A percentile compares a stretch with the other conserved stretches of the same genome.
phyloP scores from a whole-genome alignment of 1,140 invertebrate genomes.

The Spodoptera frugiperda region DNA sequence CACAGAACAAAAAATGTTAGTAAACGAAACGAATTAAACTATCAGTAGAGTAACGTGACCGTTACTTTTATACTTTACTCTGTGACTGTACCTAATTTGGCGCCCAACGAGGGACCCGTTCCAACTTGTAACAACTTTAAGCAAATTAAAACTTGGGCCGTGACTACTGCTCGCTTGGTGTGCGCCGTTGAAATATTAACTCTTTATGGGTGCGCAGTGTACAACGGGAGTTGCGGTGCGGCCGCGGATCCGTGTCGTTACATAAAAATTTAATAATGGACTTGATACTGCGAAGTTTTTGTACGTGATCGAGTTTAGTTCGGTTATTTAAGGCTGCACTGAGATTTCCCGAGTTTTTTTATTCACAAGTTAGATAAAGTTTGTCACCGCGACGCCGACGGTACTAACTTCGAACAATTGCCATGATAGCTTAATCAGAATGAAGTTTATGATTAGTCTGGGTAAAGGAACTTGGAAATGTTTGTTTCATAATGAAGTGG shows the following conservation, averaged over 20 bases:
- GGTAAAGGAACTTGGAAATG: background rate
- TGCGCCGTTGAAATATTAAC: conserved; percentile 83
- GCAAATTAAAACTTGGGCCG: conserved; percentile 84
- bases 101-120: conserved; percentile 81
- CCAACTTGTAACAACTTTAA: conserved; percentile 84
- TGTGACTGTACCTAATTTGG: conserved; percentile 82
- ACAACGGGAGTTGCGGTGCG: conserved; percentile 73
- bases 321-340: conserved; percentile 46
- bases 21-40: conserved; percentile 78
- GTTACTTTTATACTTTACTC: conserved; percentile 68
- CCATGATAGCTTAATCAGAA: conserved; percentile 13
- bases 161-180: conserved; percentile 82
- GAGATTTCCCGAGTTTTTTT: conserved; percentile 47
- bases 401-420: conserved; percentile 7
- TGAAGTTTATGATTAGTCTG: background rate
- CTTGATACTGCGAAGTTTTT: conserved; percentile 61
- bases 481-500: too few species aligned
- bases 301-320: conserved; percentile 58
- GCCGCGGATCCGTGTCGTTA: conserved; percentile 73
- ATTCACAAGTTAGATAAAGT: conserved; percentile 24
- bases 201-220: conserved; percentile 82
- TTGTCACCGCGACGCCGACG: background rate
- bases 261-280: conserved; percentile 79
- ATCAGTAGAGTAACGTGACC: conserved; percentile 70
- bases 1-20: conserved; percentile 57